Percentiles rank a stretch among this genome's conserved stretches.
Evolutionary conservation across 2,113 vertebrate species (phyloP).

Genomic region (Gavialis gangeticus): DNA sequence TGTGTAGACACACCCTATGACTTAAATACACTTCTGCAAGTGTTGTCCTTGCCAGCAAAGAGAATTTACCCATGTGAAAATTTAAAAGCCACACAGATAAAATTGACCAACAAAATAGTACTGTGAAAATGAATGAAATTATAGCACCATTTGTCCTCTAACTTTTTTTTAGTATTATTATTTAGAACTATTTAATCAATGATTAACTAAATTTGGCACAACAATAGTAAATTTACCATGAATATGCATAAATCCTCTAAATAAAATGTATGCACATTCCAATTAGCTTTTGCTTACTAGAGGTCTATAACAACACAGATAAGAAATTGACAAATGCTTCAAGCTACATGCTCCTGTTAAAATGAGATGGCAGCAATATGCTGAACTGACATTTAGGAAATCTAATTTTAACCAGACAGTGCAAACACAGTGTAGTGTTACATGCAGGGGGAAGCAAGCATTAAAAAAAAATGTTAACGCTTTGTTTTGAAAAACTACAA

Average conservation of each 20-base stretch:
- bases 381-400: conserved; percentile 62
- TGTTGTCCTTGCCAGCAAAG: neutral
- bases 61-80: neutral
- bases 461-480: conserved; percentile 7
- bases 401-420: conserved; percentile 68
- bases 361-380: conserved; percentile 9
- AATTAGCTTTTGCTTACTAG: neutral
- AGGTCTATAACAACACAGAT: neutral
- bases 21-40: neutral
- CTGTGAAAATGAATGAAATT: neutral
- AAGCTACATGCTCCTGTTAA: neutral
- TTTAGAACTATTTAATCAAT: neutral
- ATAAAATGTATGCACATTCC: neutral
- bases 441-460: conserved; percentile 5
- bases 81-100: neutral
- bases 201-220: neutral
- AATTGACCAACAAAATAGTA: neutral
- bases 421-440: conserved; percentile 46
- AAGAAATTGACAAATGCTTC: neutral
- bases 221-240: neutral
- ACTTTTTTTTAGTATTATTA: neutral
- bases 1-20: neutral
- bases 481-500: conserved; percentile 55
- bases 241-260: neutral
- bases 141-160: neutral